These are phyloP conservation scores for Scaptodrosophila lebanonensis DNA, from an alignment of 1,140 invertebrate genomes.

Conservation along the genomic window DNA sequence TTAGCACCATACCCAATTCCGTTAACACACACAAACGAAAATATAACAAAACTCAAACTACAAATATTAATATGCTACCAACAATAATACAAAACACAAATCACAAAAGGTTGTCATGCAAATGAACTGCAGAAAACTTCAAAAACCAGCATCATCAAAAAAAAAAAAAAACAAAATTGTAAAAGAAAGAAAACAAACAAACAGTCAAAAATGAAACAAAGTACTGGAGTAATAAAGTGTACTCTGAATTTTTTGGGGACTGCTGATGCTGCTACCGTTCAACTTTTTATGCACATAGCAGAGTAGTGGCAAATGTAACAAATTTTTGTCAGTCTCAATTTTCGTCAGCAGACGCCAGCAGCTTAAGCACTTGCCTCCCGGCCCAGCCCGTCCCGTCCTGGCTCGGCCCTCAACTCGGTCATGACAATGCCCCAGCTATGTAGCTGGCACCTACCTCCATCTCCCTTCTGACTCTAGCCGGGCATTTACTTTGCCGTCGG, in stretches of 20 bases:
- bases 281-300: conserved; percentile 66
- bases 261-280: conserved; percentile 13
- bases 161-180: conserved; percentile 37
- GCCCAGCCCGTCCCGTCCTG: neutral
- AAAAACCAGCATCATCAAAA: conserved; percentile 36
- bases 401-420: conserved; percentile 11
- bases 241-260: conserved; percentile 21
- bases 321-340: conserved; percentile 76
- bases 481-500: conserved; percentile 74
- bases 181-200: neutral
- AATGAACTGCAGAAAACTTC: conserved; percentile 69
- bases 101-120: conserved; percentile 32
- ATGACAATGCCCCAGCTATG: conserved; percentile 69
- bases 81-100: conserved; percentile 8
- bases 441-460: too few species aligned
- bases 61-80: conserved; percentile 33
- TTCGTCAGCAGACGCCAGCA: conserved; percentile 45
- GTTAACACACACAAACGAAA: conserved; percentile 17
- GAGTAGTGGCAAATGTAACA: conserved; percentile 70
- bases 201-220: conserved; percentile 22
- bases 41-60: conserved; percentile 12
- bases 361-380: conserved; percentile 19
- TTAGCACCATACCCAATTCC: conserved; percentile 50
- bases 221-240: conserved; percentile 56
- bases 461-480: conserved; percentile 48